Evolutionary conservation across 2,888 invertebrate species (phyloP), one percentile per base, ranked within the genome.

Genomic region (Nomada fucata): DNA sequence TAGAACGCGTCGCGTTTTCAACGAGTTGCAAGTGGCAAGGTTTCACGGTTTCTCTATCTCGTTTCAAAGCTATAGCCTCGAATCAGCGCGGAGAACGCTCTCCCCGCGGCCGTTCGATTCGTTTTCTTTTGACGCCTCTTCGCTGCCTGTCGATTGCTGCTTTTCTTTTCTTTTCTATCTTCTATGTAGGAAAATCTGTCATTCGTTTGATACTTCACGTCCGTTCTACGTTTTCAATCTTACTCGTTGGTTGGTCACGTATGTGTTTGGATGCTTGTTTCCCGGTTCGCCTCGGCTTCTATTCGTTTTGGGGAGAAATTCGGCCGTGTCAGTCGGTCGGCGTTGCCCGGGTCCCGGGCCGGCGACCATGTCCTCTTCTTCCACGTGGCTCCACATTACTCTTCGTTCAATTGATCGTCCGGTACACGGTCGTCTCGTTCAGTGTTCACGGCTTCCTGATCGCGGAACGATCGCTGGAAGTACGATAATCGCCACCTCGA

Each of bases 261-360:
- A 47, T 63, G 63, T 80, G 82, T 57, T 44, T 44, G 68, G 42
- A 42, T 69, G 42, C 68, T 23, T 84, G 80, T 82, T 79, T 68
- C 75, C 55, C n/a, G 47, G 13, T 77, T 82, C 79, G 79, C 70
- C 83, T 68, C 13, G 68, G 69, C 74, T 57, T n/a, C 42, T 53
- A 55, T 36, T 57, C 23, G 79, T 65, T 83, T 73, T 68, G 67
- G 61, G 65, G 73, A 85, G 77, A 76, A 7, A 60, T 79, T 76
- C 78, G 81, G 63, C 87, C 71, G 76, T 72, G 77, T 86, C 85
- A 83, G 81, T 89, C 85, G 84, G 81, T 89, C 86, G 84, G 86
- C 86, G 84, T 76, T 86, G 85, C 88, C 90, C 90, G 74, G 59
- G 55, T 67, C 85, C 75, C 88, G 89, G 91, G 90, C 91, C 91